These are phyloP conservation scores for Styela clava DNA, from an alignment of 23 tunicate species.

Conservation along the genomic window DNA sequence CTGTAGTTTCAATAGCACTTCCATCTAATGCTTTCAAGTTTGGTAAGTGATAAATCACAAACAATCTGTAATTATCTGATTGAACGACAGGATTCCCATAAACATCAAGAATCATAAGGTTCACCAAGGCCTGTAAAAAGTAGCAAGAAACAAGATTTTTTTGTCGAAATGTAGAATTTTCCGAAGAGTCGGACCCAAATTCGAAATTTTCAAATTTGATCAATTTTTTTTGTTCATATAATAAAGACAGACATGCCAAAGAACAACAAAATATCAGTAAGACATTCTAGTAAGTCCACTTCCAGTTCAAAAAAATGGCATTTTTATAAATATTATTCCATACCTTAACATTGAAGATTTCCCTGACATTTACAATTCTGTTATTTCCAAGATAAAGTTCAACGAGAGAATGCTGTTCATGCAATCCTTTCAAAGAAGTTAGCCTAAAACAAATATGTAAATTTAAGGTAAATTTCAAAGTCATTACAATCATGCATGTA, in stretches of 20 bases:
- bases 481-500: background rate
- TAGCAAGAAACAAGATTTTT: background rate
- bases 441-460: constrained; percentile 35
- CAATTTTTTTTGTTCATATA: background rate
- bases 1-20: constrained; percentile 49
- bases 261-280: no score
- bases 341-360: constrained; percentile 83
- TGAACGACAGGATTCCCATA: constrained; percentile 78
- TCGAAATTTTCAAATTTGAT: background rate
- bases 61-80: constrained; percentile 65
- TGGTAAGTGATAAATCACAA: constrained; percentile 84
- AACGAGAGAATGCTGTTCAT: constrained; percentile 33
- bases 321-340: no score
- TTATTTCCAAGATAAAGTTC: constrained; percentile 91
- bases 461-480: background rate
- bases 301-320: no score
- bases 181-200: background rate
- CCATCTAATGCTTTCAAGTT: constrained; percentile 92
- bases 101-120: constrained; percentile 78
- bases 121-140: constrained; percentile 41
- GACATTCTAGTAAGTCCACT: no score
- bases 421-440: constrained; percentile 64
- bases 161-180: no score
- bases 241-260: background rate
- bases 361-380: constrained; percentile 56